Conservation (phyloP, 2,888 invertebrate genomes). For the Agrenia bidenticulata region DNA sequence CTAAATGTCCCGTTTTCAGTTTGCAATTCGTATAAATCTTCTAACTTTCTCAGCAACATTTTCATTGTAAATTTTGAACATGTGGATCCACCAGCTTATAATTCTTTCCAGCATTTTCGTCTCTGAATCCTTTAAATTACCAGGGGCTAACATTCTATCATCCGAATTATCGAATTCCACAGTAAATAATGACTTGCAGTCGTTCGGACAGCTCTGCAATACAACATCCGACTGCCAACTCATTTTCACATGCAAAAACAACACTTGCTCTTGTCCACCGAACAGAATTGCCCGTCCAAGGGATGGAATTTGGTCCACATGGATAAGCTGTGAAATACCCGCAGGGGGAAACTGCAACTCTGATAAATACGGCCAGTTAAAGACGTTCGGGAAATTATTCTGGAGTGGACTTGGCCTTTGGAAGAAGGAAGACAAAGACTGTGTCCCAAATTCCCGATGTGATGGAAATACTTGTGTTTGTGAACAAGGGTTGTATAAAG, state of each 20-base stretch:
- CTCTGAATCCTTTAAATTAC: too few species aligned
- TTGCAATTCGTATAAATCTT: too few species aligned
- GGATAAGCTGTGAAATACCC: slow-evolving; percentile 16
- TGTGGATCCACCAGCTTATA: too few species aligned
- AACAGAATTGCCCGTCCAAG: slow-evolving; percentile 19
- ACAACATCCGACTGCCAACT: slow-evolving; percentile 10
- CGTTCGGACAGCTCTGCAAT: slow-evolving; percentile 24
- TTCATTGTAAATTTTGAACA: too few species aligned
- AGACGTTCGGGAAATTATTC: neutral
- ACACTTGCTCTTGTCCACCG: slow-evolving; percentile 19
- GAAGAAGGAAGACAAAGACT: slow-evolving; percentile 13
- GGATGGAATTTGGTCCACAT: slow-evolving; percentile 6
- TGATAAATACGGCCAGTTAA: neutral
- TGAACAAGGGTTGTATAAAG: slow-evolving; percentile 19
- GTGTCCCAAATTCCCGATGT: slow-evolving; percentile 28
- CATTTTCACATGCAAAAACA: neutral
- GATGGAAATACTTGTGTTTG: slow-evolving; percentile 22
- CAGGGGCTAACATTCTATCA: too few species aligned
- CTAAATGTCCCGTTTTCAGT: too few species aligned
- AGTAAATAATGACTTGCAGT: too few species aligned
- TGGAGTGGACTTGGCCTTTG: neutral
- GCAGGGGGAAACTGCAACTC: slow-evolving; percentile 20
- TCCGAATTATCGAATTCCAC: too few species aligned
- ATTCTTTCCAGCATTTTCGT: too few species aligned
- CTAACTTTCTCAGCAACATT: too few species aligned